phyloP scores from a whole-genome alignment of 2,113 vertebrate species.

The Trochalopteron elliotii region DNA sequence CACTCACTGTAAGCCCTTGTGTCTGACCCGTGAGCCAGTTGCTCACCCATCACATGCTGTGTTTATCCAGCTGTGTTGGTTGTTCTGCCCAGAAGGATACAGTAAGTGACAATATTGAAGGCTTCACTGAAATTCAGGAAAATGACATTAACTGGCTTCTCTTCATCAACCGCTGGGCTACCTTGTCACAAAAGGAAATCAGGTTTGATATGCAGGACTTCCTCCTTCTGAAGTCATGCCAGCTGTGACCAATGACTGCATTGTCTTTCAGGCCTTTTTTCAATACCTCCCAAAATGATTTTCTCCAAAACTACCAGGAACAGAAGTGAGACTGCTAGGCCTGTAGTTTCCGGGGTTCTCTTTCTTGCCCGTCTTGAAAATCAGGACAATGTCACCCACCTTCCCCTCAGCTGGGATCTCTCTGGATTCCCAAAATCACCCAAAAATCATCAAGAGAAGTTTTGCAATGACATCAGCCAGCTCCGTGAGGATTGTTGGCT shows the following conservation, averaged over 20 bases:
- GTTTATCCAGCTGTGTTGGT: not conserved
- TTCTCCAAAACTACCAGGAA: not conserved
- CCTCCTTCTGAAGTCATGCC: too few relatives aligned
- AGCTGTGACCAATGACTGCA: not conserved
- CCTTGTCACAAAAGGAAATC: not conserved
- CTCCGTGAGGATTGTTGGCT: not conserved
- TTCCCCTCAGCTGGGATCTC: not conserved
- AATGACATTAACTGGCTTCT: not conserved
- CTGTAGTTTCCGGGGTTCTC: accelerated
- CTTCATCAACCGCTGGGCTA: not conserved
- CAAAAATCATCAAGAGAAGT: not conserved
- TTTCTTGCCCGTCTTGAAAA: not conserved
- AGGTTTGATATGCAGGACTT: not conserved
- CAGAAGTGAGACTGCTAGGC: not conserved
- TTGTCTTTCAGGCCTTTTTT: not conserved
- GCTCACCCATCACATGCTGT: accelerated
- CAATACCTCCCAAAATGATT: not conserved
- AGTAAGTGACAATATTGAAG: not conserved
- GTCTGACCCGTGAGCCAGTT: accelerated
- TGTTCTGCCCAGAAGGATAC: not conserved
- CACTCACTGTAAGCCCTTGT: not conserved
- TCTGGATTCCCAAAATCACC: not conserved
- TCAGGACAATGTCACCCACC: not conserved
- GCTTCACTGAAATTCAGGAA: not conserved
- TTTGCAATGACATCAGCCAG: not conserved